A percentile compares a stretch with the other conserved stretches of the same genome.
Conservation (phyloP, 2,888 invertebrate species). For the Acanthacorydalis orientalis region DNA sequence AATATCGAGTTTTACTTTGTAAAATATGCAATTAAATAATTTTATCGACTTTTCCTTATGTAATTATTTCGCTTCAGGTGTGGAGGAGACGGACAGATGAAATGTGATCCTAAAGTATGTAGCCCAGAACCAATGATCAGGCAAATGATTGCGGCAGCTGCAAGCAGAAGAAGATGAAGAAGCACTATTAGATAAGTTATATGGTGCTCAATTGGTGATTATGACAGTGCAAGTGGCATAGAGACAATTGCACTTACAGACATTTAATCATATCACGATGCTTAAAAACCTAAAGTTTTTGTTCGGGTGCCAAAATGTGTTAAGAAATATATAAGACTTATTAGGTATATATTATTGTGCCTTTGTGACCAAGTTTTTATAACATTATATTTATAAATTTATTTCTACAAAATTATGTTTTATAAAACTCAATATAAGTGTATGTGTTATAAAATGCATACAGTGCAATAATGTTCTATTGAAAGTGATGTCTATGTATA, state of each 20-base stretch:
- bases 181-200: conserved; percentile 25
- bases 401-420: not conserved
- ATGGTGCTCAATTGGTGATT: conserved; percentile 10
- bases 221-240: conserved; percentile 23
- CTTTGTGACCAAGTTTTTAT: conserved; percentile 2
- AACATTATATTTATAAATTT: conserved; percentile 1
- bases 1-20: not conserved
- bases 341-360: conserved; percentile 6
- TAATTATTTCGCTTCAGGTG: conserved; percentile 42
- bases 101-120: conserved; percentile 82
- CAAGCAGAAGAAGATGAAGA: conserved; percentile 55
- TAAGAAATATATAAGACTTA: conserved; percentile 4
- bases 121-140: conserved; percentile 79
- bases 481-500: not conserved
- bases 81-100: conserved; percentile 85
- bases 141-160: conserved; percentile 77
- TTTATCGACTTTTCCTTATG: not conserved
- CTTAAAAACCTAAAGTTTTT: conserved; percentile 8
- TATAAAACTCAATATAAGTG: not conserved
- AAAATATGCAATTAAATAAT: conserved; percentile 6
- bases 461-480: not conserved
- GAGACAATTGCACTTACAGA: conserved; percentile 20
- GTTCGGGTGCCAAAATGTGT: conserved; percentile 28
- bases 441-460: not conserved
- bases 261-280: conserved; percentile 4